A percentile compares a stretch with the other conserved stretches of the same genome.
Evolutionary conservation across 2,888 invertebrate species (phyloP).

Genomic region (Drosophila emarginata): DNA sequence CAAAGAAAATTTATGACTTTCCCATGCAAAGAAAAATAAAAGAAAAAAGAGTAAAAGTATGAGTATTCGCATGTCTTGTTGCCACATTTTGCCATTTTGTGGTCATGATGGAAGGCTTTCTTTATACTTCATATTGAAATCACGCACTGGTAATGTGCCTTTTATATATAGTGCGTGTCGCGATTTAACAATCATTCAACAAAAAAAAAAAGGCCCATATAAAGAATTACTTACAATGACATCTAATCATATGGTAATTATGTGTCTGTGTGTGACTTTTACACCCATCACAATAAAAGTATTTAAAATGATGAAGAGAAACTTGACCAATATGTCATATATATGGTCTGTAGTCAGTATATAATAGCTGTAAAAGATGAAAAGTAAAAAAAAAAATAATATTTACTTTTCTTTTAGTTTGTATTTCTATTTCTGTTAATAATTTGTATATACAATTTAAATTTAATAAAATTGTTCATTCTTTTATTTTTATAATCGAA

Average conservation of each 20-base stretch:
- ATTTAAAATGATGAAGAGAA: neutral
- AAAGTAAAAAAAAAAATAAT: no score
- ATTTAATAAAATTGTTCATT: neutral
- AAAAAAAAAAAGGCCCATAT: conserved; percentile 14
- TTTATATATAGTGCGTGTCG: conserved; percentile 65
- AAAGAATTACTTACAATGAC: conserved; percentile 32
- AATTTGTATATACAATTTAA: neutral
- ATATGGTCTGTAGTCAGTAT: no score
- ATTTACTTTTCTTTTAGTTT: no score
- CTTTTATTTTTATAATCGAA: neutral
- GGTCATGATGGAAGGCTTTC: neutral
- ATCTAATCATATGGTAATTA: conserved; percentile 57
- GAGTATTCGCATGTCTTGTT: conserved; percentile 34
- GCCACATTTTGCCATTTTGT: conserved; percentile 10
- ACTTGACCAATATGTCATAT: neutral
- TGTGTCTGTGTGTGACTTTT: conserved; percentile 33
- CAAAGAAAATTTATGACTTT: conserved; percentile 43
- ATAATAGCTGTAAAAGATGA: no score
- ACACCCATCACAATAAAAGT: conserved; percentile 25
- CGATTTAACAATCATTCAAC: conserved; percentile 50
- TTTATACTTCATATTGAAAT: conserved; percentile 54
- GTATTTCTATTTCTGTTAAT: no score
- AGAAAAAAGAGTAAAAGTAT: conserved; percentile 17
- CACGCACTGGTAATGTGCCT: conserved; percentile 62
- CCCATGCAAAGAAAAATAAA: conserved; percentile 27